Conservation (phyloP, 2,888 invertebrate species). For the Podotricha telesiphe region DNA sequence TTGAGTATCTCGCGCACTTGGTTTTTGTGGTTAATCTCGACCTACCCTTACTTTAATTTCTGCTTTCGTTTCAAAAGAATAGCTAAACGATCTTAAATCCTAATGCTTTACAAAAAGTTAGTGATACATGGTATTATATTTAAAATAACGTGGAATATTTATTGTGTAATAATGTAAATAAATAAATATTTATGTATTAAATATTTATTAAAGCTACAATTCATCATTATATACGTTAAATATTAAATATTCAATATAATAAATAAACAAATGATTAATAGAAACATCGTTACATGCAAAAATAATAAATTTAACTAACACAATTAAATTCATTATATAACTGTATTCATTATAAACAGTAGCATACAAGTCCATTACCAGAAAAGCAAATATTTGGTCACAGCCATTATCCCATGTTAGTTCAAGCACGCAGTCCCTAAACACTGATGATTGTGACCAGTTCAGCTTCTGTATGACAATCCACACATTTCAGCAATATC, state of each 20-base stretch:
- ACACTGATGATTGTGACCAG: constrained; percentile 2
- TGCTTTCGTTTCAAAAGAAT: constrained; percentile 9
- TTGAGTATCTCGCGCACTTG: constrained; percentile 15
- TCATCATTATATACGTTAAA: too few relatives aligned
- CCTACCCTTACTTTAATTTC: constrained; percentile 16
- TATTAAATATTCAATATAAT: too few relatives aligned
- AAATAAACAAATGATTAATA: too few relatives aligned
- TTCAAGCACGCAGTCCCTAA: not conserved
- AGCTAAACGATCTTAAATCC: constrained; percentile 1
- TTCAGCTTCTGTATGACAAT: constrained; percentile 11
- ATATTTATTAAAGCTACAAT: too few relatives aligned
- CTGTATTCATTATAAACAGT: not conserved
- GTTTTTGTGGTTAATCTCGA: constrained; percentile 18
- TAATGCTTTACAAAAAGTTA: not conserved
- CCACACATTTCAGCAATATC: not conserved
- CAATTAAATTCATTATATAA: not conserved
- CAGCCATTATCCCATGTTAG: constrained; percentile 1
- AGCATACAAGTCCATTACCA: not conserved
- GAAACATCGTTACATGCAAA: too few relatives aligned
- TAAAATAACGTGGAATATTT: not conserved
- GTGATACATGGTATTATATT: not conserved
- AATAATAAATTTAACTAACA: too few relatives aligned
- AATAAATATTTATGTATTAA: too few relatives aligned
- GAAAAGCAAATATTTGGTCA: not conserved
- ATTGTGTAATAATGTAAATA: too few relatives aligned